Conservation (phyloP, 2,888 invertebrate species). For the Rhodophaea formosa region DNA sequence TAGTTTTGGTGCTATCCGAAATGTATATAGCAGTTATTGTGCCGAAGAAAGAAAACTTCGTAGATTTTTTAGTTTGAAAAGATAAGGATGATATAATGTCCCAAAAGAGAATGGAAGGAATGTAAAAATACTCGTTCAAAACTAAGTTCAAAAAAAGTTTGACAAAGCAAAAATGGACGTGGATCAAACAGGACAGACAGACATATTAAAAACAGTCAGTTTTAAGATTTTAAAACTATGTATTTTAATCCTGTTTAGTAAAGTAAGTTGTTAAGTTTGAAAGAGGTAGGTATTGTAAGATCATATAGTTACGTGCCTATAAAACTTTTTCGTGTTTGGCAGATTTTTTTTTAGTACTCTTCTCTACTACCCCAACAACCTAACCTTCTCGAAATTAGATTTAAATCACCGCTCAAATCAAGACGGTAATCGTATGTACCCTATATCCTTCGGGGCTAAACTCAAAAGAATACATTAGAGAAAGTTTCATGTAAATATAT, state of each 20-base stretch:
- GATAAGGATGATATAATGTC: not conserved
- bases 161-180: too few species aligned
- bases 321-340: too few species aligned
- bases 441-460: not conserved
- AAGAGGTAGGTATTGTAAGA: too few species aligned
- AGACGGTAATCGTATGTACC: not conserved
- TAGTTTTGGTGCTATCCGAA: not conserved
- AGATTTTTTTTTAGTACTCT: too few species aligned
- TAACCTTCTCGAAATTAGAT: not conserved
- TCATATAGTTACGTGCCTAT: too few species aligned
- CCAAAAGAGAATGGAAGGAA: not conserved
- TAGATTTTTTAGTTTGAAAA: not conserved
- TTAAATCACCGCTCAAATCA: not conserved
- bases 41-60: not conserved
- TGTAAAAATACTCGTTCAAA: not conserved
- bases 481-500: constrained; percentile 5
- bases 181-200: too few species aligned
- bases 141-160: too few species aligned
- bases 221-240: too few species aligned
- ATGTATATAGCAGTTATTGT: not conserved
- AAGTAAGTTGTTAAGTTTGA: too few species aligned
- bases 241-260: too few species aligned
- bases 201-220: too few species aligned
- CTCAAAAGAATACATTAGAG: constrained; percentile 8
- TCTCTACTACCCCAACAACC: not conserved